A percentile compares a stretch with the other conserved stretches of the same genome.
phyloP scores from a whole-genome alignment of 2,113 vertebrate species.

The Myotis brandtii region DNA sequence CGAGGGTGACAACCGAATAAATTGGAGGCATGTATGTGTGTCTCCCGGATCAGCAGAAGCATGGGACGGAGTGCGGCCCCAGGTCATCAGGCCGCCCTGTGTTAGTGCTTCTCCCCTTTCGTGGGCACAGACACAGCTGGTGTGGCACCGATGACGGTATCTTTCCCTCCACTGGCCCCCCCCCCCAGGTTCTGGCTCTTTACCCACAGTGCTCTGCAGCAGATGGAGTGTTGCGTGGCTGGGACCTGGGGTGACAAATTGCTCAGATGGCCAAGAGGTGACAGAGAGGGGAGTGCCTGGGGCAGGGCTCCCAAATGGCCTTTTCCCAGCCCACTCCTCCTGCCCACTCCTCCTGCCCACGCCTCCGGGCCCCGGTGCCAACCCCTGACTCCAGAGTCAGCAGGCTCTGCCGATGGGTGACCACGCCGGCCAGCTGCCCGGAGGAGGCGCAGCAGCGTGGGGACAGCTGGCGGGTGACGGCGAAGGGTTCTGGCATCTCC shows the following conservation, averaged over 20 bases:
- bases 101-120: neutral
- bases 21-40: fast-evolving
- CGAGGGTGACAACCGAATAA: no score
- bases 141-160: neutral
- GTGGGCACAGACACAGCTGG: neutral
- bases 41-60: neutral
- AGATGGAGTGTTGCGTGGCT: neutral
- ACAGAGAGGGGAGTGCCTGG: neutral
- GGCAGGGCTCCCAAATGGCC: neutral
- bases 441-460: neutral
- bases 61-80: neutral
- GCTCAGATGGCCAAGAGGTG: neutral
- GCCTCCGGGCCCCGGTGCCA: neutral
- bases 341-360: neutral
- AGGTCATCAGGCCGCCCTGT: neutral
- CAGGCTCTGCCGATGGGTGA: neutral
- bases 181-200: neutral
- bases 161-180: neutral
- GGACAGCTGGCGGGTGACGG: neutral
- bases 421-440: fast-evolving
- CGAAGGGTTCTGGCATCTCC: fast-evolving
- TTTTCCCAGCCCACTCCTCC: neutral
- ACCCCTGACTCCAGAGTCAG: neutral
- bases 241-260: neutral
- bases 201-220: neutral